These are phyloP conservation scores for Neogobius melanostomus DNA, from an alignment of 2,113 vertebrate species.

Conservation along the genomic window DNA sequence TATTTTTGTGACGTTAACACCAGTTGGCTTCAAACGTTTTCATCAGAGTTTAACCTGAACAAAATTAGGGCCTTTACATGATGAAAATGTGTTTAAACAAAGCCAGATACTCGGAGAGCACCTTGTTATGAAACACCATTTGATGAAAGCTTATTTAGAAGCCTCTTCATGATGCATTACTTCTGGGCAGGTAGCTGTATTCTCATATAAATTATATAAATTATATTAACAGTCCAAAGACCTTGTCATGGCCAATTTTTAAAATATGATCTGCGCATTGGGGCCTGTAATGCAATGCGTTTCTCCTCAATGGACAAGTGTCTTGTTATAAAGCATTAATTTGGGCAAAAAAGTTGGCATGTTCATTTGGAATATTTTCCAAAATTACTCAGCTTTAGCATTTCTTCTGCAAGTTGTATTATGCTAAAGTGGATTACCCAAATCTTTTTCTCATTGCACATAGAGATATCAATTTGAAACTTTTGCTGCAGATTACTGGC, in stretches of 20 bases:
- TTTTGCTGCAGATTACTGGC: too few species aligned
- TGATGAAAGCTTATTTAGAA: not conserved
- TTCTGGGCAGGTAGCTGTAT: not conserved
- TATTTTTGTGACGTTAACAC: conserved; percentile 5
- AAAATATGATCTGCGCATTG: conserved; percentile 4
- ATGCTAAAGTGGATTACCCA: too few species aligned
- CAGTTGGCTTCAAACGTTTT: not conserved
- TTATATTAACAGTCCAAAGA: conserved; percentile 2
- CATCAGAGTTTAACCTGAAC: not conserved
- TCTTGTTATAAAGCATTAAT: not conserved
- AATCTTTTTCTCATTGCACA: too few species aligned
- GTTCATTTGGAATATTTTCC: too few species aligned
- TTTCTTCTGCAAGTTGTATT: too few species aligned
- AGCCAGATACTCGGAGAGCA: not conserved
- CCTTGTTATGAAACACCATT: not conserved
- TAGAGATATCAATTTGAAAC: too few species aligned
- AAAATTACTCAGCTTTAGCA: too few species aligned
- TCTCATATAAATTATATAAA: not conserved
- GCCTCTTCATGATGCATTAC: not conserved
- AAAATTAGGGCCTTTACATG: not conserved
- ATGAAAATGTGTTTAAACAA: not conserved
- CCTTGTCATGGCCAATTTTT: not conserved
- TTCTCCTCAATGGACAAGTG: not conserved
- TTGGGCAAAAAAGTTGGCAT: not conserved
- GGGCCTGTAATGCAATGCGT: not conserved